Conservation (phyloP, 2,797 vertebrate species). For the Salmo trutta region DNA sequence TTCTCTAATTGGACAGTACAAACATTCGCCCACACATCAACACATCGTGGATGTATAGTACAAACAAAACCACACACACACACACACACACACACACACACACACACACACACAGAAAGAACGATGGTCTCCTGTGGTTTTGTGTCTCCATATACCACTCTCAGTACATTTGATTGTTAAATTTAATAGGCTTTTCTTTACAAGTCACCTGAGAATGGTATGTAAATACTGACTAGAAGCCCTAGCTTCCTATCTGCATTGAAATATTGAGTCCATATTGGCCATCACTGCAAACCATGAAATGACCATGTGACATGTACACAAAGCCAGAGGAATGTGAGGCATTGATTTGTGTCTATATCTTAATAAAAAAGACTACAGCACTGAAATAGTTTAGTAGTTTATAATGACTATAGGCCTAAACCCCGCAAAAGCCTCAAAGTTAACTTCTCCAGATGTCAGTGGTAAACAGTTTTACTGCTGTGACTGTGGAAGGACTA, state of each 20-base stretch:
- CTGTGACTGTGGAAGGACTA: constrained; percentile 31
- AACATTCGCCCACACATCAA: constrained; percentile 62
- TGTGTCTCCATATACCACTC: constrained; percentile 56
- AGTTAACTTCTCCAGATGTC: constrained; percentile 47
- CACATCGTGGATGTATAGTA: constrained; percentile 38
- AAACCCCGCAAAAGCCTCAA: constrained; percentile 35
- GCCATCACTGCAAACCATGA: constrained; percentile 47
- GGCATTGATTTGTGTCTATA: constrained; percentile 49
- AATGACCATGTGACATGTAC: constrained; percentile 51
- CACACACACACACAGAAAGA: constrained; percentile 44
- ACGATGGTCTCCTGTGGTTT: constrained; percentile 67
- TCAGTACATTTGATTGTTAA: constrained; percentile 69
- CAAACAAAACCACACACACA: background rate
- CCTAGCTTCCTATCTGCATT: constrained; percentile 46
- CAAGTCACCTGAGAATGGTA: constrained; percentile 58
- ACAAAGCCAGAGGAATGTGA: constrained; percentile 48
- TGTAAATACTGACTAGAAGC: constrained; percentile 58
- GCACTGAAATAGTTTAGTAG: constrained; percentile 42
- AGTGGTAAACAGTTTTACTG: constrained; percentile 45
- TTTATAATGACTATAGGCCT: constrained; percentile 35
- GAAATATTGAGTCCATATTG: constrained; percentile 54
- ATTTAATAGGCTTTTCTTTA: constrained; percentile 66
- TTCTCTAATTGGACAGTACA: constrained; percentile 71
- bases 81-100: constrained; percentile 52
- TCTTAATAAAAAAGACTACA: constrained; percentile 44